These are phyloP conservation scores for Tadarida brasiliensis DNA, from an alignment of 2,797 vertebrate genomes.

Conservation along the genomic window DNA sequence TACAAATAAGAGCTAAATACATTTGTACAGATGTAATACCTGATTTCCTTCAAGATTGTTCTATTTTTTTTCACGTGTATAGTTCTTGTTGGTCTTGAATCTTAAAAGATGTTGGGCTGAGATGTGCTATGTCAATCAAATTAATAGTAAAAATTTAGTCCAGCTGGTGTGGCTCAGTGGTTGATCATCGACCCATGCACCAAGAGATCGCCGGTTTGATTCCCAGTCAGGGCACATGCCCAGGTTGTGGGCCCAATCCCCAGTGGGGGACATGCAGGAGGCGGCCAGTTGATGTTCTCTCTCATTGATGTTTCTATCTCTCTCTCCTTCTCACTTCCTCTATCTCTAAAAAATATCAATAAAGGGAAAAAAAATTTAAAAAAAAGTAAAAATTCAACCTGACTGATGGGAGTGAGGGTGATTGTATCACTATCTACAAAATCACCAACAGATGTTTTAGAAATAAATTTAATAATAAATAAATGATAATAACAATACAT, in stretches of 20 bases:
- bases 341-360: too few relatives aligned
- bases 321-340: too few relatives aligned
- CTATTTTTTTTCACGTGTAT: background rate
- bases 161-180: too few relatives aligned
- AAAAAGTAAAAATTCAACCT: background rate
- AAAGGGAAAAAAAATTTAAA: too few relatives aligned
- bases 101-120: background rate
- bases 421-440: background rate
- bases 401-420: background rate
- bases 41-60: background rate
- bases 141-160: background rate
- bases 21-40: background rate
- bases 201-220: too few relatives aligned
- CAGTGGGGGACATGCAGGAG: too few relatives aligned
- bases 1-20: background rate
- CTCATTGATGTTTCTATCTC: too few relatives aligned
- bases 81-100: background rate
- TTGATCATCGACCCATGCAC: too few relatives aligned
- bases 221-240: too few relatives aligned
- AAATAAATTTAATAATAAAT: slow-evolving; percentile 22
- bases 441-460: background rate
- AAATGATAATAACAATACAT: background rate
- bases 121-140: background rate
- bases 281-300: too few relatives aligned
- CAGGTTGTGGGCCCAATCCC: too few relatives aligned